phyloP scores from a whole-genome alignment of 2,797 vertebrate genomes.

The Zalophus californianus region DNA sequence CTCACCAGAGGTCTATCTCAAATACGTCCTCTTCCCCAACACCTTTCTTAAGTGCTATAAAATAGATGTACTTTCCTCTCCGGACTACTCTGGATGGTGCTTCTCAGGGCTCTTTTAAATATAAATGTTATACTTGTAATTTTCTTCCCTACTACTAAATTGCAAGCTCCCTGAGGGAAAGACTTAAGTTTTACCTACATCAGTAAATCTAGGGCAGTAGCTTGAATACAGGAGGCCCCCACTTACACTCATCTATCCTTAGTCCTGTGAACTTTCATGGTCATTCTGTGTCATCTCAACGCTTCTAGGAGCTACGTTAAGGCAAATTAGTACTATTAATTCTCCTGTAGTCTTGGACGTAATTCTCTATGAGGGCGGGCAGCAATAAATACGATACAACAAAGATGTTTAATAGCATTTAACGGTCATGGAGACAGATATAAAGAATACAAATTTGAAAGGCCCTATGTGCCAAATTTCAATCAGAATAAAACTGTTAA shows the following conservation, averaged over 20 bases:
- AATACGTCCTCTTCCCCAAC: not conserved
- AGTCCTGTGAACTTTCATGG: constrained; percentile 12
- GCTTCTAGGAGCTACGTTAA: not conserved
- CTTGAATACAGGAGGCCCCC: not conserved
- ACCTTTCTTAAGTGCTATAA: not conserved
- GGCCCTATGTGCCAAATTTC: constrained; percentile 10
- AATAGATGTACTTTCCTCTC: not conserved
- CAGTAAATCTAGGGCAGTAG: not conserved
- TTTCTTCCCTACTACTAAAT: constrained; percentile 23
- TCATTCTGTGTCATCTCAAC: not conserved
- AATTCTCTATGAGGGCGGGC: not conserved
- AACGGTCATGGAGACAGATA: not conserved
- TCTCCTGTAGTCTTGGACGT: not conserved
- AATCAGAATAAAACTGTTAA: constrained; percentile 52
- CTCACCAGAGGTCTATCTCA: not conserved
- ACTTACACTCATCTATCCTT: not conserved
- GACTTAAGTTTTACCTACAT: not conserved
- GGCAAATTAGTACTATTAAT: not conserved
- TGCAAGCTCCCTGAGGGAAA: not conserved
- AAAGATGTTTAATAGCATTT: constrained; percentile 4
- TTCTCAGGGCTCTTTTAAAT: not conserved
- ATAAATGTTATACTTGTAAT: not conserved
- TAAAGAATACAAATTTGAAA: constrained; percentile 51
- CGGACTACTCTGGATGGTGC: not conserved
- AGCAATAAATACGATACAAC: not conserved